Evolutionary conservation across 2,888 invertebrate genomes (phyloP), one percentile per base, ranked within the genome.

Genomic region (Prosapia bicincta): DNA sequence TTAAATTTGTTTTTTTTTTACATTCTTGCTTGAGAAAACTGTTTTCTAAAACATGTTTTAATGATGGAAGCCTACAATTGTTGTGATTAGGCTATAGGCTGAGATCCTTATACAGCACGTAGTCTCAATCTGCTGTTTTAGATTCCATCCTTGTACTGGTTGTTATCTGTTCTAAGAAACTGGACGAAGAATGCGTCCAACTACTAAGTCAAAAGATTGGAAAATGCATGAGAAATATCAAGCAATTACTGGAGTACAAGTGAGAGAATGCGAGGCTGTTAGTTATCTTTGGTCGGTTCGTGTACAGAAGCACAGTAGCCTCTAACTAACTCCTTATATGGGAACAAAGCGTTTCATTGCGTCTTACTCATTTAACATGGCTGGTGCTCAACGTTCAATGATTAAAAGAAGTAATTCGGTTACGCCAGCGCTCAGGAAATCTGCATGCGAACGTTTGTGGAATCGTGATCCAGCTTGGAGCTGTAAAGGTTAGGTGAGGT

Each of bases 141-240:
- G 54, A 54, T 54, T 54, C 54, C 54, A 54, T 54, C 54, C 20
- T 5, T 20, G 54, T 20, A 20, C 20, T 20, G 10, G 54, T 54
- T 54, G 54, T 54, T 54, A 54, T 54, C 54, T 54, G 2, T 54
- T 54, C 54, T 20, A 20, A 54, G 54, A 54, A 38, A 54, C 54
- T 54, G 54, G 54, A 20, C 20, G 54, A n/a, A 20, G 54, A 54
- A 54, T 54, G 54, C 54, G 54, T 20, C 54, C 54, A 54, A 54
- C 54, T 54, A 54, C 20, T 54, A 54, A 54, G 54, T 54, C 54
- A 54, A 54, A 54, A 54, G 20, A 54, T 54, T 54, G 54, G 54
- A 54, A 54, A 54, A 54, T 54, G 54, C 54, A 54, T 54, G 54
- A 54, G 54, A 54, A 54, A 54, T 54, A 54, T 54, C 54, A 54